phyloP scores from a whole-genome alignment of 2,888 invertebrate genomes.

The Mythimna vitellina region DNA sequence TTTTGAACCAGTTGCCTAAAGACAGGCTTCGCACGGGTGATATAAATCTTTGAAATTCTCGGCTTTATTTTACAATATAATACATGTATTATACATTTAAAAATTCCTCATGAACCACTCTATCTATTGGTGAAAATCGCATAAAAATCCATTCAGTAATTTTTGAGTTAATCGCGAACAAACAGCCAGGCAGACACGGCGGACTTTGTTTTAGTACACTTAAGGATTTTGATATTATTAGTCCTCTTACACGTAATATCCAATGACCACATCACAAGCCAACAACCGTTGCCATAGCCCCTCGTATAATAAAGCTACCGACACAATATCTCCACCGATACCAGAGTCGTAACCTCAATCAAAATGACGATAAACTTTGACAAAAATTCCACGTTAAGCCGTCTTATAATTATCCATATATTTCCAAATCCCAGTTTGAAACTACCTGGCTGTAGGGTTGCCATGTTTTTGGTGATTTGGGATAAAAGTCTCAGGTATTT shows the following conservation, averaged over 20 bases:
- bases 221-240: constrained; percentile 10
- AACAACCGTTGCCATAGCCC: constrained; percentile 33
- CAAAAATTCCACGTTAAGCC: constrained; percentile 90
- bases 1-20: too few relatives aligned
- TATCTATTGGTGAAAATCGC: too few relatives aligned
- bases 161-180: too few relatives aligned
- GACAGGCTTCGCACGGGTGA: too few relatives aligned
- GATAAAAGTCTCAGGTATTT: neutral
- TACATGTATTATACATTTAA: too few relatives aligned
- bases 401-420: constrained; percentile 90
- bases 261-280: constrained; percentile 22
- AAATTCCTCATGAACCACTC: too few relatives aligned
- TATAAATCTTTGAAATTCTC: too few relatives aligned
- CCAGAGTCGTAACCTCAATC: constrained; percentile 88
- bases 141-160: too few relatives aligned
- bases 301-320: constrained; percentile 86
- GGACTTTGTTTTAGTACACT: too few relatives aligned
- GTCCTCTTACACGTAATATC: constrained; percentile 30
- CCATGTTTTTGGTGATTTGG: constrained; percentile 18
- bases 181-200: too few relatives aligned
- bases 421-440: constrained; percentile 84
- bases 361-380: constrained; percentile 89
- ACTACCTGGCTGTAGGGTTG: constrained; percentile 81
- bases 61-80: too few relatives aligned
- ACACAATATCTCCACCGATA: constrained; percentile 74